These are phyloP conservation scores for Hippocampus abdominalis DNA, from an alignment of 2,113 vertebrate species.

Conservation along the genomic window DNA sequence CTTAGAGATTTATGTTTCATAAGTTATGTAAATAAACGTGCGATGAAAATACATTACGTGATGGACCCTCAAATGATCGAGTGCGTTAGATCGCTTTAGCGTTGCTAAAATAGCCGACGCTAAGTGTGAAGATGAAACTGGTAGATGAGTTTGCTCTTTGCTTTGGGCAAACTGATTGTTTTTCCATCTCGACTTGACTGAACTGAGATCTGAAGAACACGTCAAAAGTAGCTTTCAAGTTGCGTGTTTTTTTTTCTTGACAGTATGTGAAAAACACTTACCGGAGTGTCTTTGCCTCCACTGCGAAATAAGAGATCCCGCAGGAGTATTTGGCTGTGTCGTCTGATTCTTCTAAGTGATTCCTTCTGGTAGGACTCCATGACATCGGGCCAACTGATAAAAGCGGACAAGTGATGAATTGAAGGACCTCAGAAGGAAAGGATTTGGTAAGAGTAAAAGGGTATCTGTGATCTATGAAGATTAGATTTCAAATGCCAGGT, in stretches of 20 bases:
- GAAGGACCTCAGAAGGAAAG: not conserved
- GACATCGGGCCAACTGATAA: not conserved
- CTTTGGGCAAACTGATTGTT: constrained; percentile 60
- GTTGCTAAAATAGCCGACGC: not conserved
- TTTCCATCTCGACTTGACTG: constrained; percentile 40
- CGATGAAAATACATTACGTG: not conserved
- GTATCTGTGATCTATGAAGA: too few species aligned
- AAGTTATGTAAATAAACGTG: not conserved
- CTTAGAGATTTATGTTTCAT: too few species aligned
- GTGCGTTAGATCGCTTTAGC: not conserved
- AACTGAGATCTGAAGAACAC: constrained; percentile 43
- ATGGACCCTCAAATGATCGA: not conserved
- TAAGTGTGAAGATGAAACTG: constrained; percentile 33
- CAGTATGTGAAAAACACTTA: constrained; percentile 23
- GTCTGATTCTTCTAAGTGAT: constrained; percentile 44
- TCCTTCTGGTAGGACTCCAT: constrained; percentile 44
- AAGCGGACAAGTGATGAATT: not conserved
- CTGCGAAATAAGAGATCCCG: constrained; percentile 46
- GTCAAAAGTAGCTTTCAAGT: not conserved
- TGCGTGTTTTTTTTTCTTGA: not conserved
- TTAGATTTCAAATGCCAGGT: too few species aligned
- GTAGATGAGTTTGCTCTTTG: constrained; percentile 55
- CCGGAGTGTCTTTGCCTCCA: constrained; percentile 52
- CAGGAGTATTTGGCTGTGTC: constrained; percentile 55
- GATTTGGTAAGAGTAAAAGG: not conserved